Evolutionary conservation across 2,797 vertebrate genomes (phyloP).

Genomic region (Diplodus sargus): DNA sequence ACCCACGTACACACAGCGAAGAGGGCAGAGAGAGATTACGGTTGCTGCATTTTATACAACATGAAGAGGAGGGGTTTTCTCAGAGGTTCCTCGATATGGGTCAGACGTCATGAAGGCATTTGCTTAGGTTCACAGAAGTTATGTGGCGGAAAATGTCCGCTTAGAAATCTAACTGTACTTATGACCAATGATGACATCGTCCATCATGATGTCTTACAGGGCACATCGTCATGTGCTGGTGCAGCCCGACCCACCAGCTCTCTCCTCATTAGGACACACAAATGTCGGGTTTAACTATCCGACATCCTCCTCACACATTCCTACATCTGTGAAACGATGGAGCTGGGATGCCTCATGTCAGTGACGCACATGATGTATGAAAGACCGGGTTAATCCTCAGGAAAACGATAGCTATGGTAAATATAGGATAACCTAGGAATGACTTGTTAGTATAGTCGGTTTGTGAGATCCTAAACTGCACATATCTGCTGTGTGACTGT

Average conservation of each 20-base stretch:
- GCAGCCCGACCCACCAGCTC: not conserved
- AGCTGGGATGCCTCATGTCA: slow-evolving; percentile 20
- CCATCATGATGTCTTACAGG: too few species aligned
- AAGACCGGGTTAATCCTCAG: slow-evolving; percentile 7
- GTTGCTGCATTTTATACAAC: slow-evolving; percentile 15
- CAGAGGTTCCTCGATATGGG: slow-evolving; percentile 29
- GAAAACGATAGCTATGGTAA: not conserved
- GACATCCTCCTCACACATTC: slow-evolving; percentile 55
- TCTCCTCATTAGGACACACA: slow-evolving; percentile 19
- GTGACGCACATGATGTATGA: not conserved
- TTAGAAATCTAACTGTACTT: not conserved
- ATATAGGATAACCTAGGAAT: not conserved
- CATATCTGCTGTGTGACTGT: not conserved
- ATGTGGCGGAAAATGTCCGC: slow-evolving; percentile 5
- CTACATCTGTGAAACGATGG: slow-evolving; percentile 40
- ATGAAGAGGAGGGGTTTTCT: slow-evolving; percentile 49
- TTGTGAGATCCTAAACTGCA: not conserved
- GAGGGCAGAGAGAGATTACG: not conserved
- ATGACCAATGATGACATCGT: too few species aligned
- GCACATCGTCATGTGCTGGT: too few species aligned
- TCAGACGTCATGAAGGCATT: slow-evolving; percentile 15
- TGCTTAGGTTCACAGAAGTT: not conserved
- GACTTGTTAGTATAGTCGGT: too few species aligned
- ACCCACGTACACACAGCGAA: slow-evolving; percentile 19
- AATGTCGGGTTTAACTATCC: slow-evolving; percentile 9